Base-by-base conservation (phyloP, 2,113 vertebrate species). In the Rhombomys opimus region DNA sequence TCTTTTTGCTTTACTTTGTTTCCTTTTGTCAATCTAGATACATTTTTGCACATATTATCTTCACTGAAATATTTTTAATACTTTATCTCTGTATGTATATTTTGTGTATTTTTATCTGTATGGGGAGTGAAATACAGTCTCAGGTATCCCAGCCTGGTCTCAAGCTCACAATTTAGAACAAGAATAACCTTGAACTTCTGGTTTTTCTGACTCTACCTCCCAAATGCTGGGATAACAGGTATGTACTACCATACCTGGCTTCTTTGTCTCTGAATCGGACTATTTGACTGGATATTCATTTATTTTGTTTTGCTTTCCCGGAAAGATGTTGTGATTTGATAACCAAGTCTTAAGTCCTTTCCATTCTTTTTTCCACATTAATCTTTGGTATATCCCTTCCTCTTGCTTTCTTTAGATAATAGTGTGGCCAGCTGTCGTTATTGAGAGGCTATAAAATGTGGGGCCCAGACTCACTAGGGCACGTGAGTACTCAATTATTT, bases 351-450 rank as follows among this genome's bases (percentile, higher is more conserved):
- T 65, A 3, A 8, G 5, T 68, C 89, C 2, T 68, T 93, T 72
- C 70, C 91, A 72, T 89, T 91, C 30, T 82, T 92, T 96, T 86
- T 68, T 93, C 46, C 52, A 8, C 57, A 80, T 91, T 95, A 73
- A 89, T 91, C 70, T 92, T 88, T 87, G 1, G 92, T 67, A n/a
- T 61, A 95, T 72, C 72, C 54, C 20, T 86, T 59, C 73, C 27
- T 95, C 41, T 67, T 63, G 5, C 27, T 87, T 77, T 87, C 22
- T 38, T 91, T 52, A 72, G 73, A 11, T 35, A 82, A 95, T 15
- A 93, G 93, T 82, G 68, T 25, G 0, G 87, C 12, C 27, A 93
- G 70, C 57, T 68, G 35, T 32, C 30, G 65, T 80, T 86, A 20
- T 35, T n/a, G 3, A 61, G 38, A 75, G 90, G 52, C 88, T 68